Base-by-base conservation (phyloP, 2,888 invertebrate species). In the Dastarcus helophoroides region DNA sequence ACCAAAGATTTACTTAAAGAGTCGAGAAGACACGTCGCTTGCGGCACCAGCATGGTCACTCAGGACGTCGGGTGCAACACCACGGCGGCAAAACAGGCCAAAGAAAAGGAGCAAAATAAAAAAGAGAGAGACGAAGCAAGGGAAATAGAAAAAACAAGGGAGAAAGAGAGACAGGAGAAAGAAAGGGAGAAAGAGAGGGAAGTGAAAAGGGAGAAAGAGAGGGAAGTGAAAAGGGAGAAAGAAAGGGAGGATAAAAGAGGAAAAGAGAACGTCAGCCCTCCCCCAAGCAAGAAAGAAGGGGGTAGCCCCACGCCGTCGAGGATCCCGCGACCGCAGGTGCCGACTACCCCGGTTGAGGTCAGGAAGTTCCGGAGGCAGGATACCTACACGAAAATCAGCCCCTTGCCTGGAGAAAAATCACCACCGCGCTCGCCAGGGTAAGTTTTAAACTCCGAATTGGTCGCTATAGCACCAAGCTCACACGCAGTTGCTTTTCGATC, bases 351-450 rank as follows among this genome's bases (percentile, higher is more conserved):
- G 13, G 50, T 54, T 11, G 61, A 59, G 47, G 48, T 39, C 31
- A 48, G 58, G 31, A 61, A 59, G 40, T 58, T 61, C 35, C 53
- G 51, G 36, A 41, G 63, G 34, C 63, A 62, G 40, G 58, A 60
- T 41, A 63, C 63, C 11, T 63, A 62, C 37, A 63, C 61, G 30
- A 63, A 62, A 45, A 53, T 62, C 22, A 31, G 26, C 16, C 11
- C 15, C 7, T 31, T 31, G 6, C 29, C 32, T 7, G 19, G 6
- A 7, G 19, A 17, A 17, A 17, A 17, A n/a, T 17, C 19, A 7
- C 19, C 19, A 6, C 6, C 19, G n/a, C n/a, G n/a, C n/a, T 17
- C 19, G 6, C 19, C 19, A 7, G 19, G 19, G 19, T 17, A n/a
- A 17, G 19, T 17, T 17, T n/a, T 17, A 17, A n/a, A 17, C n/a